Conservation (phyloP, 2,797 vertebrate species). For the Nyctibius grandis region DNA sequence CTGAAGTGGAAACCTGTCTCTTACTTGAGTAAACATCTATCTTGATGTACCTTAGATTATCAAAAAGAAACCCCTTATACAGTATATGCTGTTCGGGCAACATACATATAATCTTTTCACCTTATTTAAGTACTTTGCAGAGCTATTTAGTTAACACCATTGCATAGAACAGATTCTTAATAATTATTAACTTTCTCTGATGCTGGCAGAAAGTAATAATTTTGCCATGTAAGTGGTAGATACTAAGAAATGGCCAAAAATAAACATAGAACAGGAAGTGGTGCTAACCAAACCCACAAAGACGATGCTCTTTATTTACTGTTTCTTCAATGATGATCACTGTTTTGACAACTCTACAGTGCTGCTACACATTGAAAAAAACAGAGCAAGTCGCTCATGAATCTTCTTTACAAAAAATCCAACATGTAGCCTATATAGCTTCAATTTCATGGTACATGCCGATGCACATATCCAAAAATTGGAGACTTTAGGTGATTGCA, state of each 20-base stretch:
- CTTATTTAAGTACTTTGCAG: not conserved
- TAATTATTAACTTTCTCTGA: not conserved
- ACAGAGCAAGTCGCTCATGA: not conserved
- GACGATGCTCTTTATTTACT: not conserved
- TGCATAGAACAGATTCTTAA: not conserved
- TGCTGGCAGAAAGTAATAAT: not conserved
- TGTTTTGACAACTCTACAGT: not conserved
- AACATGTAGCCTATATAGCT: not conserved
- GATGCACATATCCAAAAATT: accelerated
- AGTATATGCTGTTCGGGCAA: not conserved
- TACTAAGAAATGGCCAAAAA: not conserved
- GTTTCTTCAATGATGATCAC: not conserved
- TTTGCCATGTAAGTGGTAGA: not conserved
- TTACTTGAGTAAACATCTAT: not conserved
- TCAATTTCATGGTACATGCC: not conserved
- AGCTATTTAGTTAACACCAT: not conserved
- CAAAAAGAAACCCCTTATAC: not conserved
- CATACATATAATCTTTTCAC: not conserved
- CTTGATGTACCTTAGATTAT: not conserved
- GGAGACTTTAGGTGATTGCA: not conserved
- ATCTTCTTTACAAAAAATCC: not conserved
- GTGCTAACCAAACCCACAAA: not conserved
- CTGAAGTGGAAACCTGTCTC: not conserved
- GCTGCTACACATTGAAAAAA: not conserved
- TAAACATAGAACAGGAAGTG: not conserved